Percentiles rank a stretch among this genome's conserved stretches.
These are phyloP conservation scores for Merodon equestris DNA, from an alignment of 2,888 invertebrate species.

Conservation along the genomic window DNA sequence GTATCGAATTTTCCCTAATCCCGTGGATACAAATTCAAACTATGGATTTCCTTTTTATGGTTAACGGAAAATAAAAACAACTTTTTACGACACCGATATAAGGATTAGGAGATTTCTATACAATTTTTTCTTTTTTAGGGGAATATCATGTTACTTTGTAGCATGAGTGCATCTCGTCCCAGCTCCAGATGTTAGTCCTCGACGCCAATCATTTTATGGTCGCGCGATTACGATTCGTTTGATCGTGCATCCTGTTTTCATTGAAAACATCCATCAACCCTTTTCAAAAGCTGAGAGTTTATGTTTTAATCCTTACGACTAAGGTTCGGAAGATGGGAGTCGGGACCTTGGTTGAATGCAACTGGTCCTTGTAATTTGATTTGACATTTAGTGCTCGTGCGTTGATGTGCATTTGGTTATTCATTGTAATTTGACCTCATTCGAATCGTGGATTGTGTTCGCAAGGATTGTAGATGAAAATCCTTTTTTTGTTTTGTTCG, in stretches of 20 bases:
- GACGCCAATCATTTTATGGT: conserved; percentile 38
- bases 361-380: conserved; percentile 61
- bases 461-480: conserved; percentile 25
- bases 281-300: conserved; percentile 11
- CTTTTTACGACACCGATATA: conserved; percentile 48
- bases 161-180: not conserved
- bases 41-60: conserved; percentile 54
- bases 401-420: conserved; percentile 56
- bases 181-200: conserved; percentile 52
- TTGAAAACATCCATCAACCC: conserved; percentile 20
- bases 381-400: conserved; percentile 57
- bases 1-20: conserved; percentile 46
- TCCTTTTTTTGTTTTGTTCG: conserved; percentile 22
- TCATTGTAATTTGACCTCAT: conserved; percentile 65
- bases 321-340: conserved; percentile 48
- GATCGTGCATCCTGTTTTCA: conserved; percentile 14
- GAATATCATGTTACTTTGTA: conserved; percentile 53
- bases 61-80: conserved; percentile 52
- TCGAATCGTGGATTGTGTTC: conserved; percentile 9
- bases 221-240: not conserved
- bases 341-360: conserved; percentile 15
- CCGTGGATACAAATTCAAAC: not conserved
- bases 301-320: conserved; percentile 58
- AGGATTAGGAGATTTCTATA: conserved; percentile 40
- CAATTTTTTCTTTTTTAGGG: conserved; percentile 28